Base-by-base conservation (phyloP, 2,797 vertebrate species). In the Aldrovandia affinis region DNA sequence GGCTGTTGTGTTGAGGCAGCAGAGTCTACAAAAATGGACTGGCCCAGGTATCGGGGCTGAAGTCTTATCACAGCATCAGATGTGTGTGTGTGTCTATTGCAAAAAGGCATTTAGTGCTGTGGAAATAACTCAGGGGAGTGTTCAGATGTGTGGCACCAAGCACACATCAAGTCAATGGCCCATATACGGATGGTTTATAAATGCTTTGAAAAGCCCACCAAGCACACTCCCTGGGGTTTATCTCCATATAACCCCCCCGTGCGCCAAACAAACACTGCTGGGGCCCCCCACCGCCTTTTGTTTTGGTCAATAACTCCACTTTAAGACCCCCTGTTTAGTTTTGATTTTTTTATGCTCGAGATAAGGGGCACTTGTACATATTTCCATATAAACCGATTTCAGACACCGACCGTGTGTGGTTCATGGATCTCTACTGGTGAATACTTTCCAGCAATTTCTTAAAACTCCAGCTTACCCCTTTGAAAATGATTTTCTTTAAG, bases 381-480 rank as follows among this genome's bases (percentile, higher is more conserved):
- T 36, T 70, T 70, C 33, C 68, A 36, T 39, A 70, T 70, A 36
- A 36, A 39, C 22, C 15, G 36, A 70, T 70, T 70, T 70, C 30
- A 39, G 33, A 70, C 36, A 7, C 30, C 61, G n/a, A 30, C 25
- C 18, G 28, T 4, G 33, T 39, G 68, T 20, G 68, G 68, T 70
- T 70, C 25, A 4, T 39, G 68, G 10, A 39, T 39, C 68, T 70
- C 68, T 20, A 36, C 68, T 20, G 68, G 33, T 70, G 39, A 70
- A 39, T 2, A 20, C 47, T 50, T 50, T 12, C 12, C 47, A 50
- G 12, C 6, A 50, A 50, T 50, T n/a, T n/a, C n/a, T n/a, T n/a
- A n/a, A n/a, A n/a, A n/a, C n/a, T n/a, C n/a, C n/a, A n/a, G 83
- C 73, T 92, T 96, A 96, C 98, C 96, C 98, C 98, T 96, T 97